Conservation (phyloP, 2,113 vertebrate genomes). For the Triplophysa tibetana region DNA sequence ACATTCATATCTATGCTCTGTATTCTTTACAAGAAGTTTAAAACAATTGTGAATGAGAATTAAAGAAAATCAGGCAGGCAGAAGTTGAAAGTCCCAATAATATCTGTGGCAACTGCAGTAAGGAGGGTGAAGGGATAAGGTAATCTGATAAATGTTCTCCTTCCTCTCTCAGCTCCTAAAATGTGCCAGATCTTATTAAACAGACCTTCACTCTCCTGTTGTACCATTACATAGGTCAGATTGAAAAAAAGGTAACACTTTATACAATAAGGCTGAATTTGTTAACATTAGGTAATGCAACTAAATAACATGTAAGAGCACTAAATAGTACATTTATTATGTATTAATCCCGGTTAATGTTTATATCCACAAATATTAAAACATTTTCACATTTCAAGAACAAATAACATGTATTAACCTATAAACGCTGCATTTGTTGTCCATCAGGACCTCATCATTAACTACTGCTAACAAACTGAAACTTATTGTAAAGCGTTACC, state of each 20-base stretch:
- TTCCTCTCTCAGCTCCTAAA: constrained; percentile 53
- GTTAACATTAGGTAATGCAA: neutral
- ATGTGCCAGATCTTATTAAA: constrained; percentile 61
- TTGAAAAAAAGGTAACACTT: constrained; percentile 12
- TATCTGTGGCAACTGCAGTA: constrained; percentile 63
- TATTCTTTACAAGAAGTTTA: constrained; percentile 81
- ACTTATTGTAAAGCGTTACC: too few relatives aligned
- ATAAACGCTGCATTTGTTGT: too few relatives aligned
- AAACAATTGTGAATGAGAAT: constrained; percentile 78
- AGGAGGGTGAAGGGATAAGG: constrained; percentile 52
- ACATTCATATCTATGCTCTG: constrained; percentile 83
- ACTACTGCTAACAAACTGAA: too few relatives aligned
- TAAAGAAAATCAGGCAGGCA: constrained; percentile 74
- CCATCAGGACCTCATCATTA: too few relatives aligned
- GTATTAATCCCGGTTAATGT: too few relatives aligned
- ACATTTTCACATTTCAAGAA: too few relatives aligned
- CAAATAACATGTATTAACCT: too few relatives aligned
- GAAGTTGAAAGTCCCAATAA: constrained; percentile 74
- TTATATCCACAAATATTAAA: too few relatives aligned
- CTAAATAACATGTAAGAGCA: constrained; percentile 43
- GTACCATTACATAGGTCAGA: constrained; percentile 65
- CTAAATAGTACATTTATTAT: neutral
- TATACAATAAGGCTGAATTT: too few relatives aligned
- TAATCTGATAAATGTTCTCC: constrained; percentile 39
- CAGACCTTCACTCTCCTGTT: constrained; percentile 68